Base-by-base conservation (phyloP, 2,888 invertebrate species). In the Drosophila meridionalis region DNA sequence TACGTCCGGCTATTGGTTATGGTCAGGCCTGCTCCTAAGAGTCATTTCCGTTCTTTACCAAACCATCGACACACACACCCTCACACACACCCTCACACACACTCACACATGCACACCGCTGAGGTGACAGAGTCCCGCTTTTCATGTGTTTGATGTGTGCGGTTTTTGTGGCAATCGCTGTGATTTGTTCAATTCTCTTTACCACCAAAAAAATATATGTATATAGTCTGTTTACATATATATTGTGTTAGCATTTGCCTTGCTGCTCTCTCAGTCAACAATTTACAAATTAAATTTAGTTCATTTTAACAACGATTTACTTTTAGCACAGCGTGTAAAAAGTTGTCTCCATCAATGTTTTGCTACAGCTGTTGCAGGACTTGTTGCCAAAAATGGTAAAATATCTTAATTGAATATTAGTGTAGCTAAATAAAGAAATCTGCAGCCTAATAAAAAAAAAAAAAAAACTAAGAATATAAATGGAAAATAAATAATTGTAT, bases 21-120 rank as follows among this genome's bases (percentile, higher is more conserved):
- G 58, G 57, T 52, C 56, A 58, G 40, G 70, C 71, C 84, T 85
- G 90, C 80, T 78, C 64, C 82, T 80, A 83, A 80, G 77, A 90
- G 86, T 87, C 89, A 85, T 87, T 89, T 87, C 90, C 90, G 90
- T 67, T 89, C 78, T 79, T 73, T 11, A 47, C 32, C 47, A 48
- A 26, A 47, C 38, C 47, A 47, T 6, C 47, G 28, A 28, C 47
- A 47, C 6, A 47, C 47, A 26, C 47, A 3, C 28, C 0, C 20
- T 20, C 64, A 59, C 57, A 63, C 60, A 43, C 36, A 40, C 34
- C 3, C 14, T 28, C 12, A 11, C 38, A 47, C 9, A 42, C 32
- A 34, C 59, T 43, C 30, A 42, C 43, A 20, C 43, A 14, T 63
- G 52, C 28, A 28, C 65, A 45, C 56, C 36, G 65, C 53, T 66